Percentiles rank a stretch among this genome's conserved stretches.
Conservation (phyloP, 2,888 invertebrate species). For the Pegoplata infirma region DNA sequence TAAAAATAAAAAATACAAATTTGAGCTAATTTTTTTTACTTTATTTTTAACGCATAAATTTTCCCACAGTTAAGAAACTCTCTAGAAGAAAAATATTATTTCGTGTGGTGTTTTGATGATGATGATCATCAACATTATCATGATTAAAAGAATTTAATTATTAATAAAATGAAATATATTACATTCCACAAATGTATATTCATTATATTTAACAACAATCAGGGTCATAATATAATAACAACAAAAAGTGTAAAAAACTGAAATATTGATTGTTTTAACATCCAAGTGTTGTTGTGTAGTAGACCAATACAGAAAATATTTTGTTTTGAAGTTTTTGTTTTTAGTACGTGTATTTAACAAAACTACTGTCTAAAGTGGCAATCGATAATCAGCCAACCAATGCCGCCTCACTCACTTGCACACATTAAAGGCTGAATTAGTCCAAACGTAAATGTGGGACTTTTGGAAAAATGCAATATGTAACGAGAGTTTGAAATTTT, state of each 20-base stretch:
- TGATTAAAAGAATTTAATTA: neutral
- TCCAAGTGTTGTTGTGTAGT: no score
- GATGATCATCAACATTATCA: no score
- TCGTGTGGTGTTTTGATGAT: no score
- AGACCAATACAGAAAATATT: neutral
- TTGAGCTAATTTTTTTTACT: slow-evolving; percentile 27
- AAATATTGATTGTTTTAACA: neutral
- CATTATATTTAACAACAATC: neutral
- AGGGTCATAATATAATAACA: neutral
- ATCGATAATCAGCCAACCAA: slow-evolving; percentile 49
- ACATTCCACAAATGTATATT: neutral
- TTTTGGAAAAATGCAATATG: no score
- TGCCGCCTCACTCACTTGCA: slow-evolving; percentile 8
- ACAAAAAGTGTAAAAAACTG: neutral
- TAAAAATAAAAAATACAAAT: neutral
- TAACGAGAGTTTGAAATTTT: no score
- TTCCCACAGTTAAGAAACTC: slow-evolving; percentile 38
- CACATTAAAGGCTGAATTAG: no score
- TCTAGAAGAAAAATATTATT: slow-evolving; percentile 23
- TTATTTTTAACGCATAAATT: slow-evolving; percentile 37
- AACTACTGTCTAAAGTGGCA: slow-evolving; percentile 34
- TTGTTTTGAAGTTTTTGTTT: neutral
- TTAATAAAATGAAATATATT: neutral
- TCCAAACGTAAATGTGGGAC: no score
- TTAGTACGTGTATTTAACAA: slow-evolving; percentile 18